Evolutionary conservation across 1,140 invertebrate species (phyloP).

Genomic region (Halesus radiatus): DNA sequence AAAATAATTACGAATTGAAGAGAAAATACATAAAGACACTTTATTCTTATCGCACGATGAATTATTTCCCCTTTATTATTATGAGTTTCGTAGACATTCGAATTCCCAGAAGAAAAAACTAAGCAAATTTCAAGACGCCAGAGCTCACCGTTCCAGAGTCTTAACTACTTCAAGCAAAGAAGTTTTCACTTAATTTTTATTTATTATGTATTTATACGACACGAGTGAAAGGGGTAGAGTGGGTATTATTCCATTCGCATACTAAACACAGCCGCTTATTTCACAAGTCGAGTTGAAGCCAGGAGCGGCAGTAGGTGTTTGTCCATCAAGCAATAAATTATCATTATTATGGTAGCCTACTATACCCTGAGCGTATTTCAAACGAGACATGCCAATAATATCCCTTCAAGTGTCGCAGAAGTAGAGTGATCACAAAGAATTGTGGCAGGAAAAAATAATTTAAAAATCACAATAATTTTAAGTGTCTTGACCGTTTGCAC

Average conservation of each 20-base stretch:
- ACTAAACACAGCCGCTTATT: background rate
- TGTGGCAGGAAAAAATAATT: background rate
- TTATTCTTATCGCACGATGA: too few species aligned
- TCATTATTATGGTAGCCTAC: background rate
- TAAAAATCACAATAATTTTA: too few species aligned
- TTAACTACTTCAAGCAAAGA: background rate
- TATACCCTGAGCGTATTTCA: background rate
- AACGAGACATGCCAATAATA: background rate
- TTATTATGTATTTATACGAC: background rate
- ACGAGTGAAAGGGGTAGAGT: background rate
- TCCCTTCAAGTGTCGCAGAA: background rate
- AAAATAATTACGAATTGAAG: too few species aligned
- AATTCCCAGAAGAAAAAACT: too few species aligned
- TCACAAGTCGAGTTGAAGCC: background rate
- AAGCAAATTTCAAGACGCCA: too few species aligned
- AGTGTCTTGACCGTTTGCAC: too few species aligned
- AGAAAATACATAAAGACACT: too few species aligned
- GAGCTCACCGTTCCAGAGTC: background rate
- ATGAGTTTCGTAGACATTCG: too few species aligned
- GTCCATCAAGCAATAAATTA: conserved; percentile 16
- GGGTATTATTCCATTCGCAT: background rate
- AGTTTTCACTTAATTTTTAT: background rate
- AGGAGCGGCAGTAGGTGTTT: background rate
- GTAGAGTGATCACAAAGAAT: background rate
- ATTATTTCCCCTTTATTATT: too few species aligned